Evolutionary conservation across 2,113 vertebrate genomes (phyloP).

Genomic region (Apus apus): DNA sequence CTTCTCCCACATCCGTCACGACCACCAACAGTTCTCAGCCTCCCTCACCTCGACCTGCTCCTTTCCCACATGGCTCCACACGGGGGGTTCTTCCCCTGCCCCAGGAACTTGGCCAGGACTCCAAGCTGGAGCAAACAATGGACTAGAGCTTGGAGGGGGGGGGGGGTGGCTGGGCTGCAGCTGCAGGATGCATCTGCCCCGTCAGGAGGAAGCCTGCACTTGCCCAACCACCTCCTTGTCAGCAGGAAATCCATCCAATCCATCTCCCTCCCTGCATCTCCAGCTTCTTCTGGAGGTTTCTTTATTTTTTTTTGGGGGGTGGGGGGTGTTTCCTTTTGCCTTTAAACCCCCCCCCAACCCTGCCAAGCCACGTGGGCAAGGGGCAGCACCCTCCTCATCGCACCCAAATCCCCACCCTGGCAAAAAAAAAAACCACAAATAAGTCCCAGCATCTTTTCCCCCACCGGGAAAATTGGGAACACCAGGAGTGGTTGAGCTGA

Average conservation of each 20-base stretch:
- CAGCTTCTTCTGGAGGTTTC: neutral
- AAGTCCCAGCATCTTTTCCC: too few relatives aligned
- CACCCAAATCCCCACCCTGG: neutral
- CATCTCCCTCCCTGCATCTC: neutral
- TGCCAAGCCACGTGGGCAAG: neutral
- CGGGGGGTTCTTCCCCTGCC: neutral
- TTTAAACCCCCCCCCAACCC: neutral
- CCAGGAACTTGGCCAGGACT: neutral
- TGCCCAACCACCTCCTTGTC: neutral
- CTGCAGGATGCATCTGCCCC: slow-evolving; percentile 70
- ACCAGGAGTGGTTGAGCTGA: neutral
- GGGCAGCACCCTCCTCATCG: neutral
- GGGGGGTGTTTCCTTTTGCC: too few relatives aligned
- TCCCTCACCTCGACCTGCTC: neutral
- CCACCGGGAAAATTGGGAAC: neutral
- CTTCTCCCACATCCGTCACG: neutral
- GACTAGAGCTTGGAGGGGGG: slow-evolving; percentile 45
- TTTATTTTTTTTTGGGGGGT: too few relatives aligned
- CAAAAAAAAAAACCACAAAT: too few relatives aligned
- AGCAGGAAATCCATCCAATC: slow-evolving; percentile 51
- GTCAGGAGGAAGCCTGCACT: slow-evolving; percentile 46
- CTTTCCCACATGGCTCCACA: neutral
- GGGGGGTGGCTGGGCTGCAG: neutral
- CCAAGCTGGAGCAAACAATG: slow-evolving; percentile 51
- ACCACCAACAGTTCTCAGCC: rapidly evolving